phyloP scores from a whole-genome alignment of 2,113 vertebrate species.

The Sander vitreus region DNA sequence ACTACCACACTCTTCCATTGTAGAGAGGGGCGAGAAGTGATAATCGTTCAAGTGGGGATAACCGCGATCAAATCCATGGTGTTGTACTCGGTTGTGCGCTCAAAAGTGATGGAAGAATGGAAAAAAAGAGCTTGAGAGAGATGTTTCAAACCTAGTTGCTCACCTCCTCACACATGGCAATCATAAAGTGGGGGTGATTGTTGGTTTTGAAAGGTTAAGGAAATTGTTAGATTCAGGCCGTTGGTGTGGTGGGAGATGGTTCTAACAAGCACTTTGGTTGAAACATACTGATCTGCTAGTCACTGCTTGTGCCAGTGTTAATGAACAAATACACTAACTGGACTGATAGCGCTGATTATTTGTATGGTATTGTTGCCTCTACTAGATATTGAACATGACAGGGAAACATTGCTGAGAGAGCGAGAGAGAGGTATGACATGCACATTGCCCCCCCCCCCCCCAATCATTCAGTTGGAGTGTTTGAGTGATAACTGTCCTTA shows the following conservation, averaged over 20 bases:
- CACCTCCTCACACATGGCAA: background rate
- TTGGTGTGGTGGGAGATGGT: background rate
- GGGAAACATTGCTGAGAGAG: background rate
- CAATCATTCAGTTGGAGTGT: constrained; percentile 39
- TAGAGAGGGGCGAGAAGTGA: background rate
- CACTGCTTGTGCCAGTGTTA: background rate
- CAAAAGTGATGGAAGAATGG: background rate
- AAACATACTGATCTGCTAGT: too few relatives aligned
- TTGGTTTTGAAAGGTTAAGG: background rate
- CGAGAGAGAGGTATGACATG: background rate
- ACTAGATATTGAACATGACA: background rate
- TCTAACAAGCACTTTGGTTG: background rate
- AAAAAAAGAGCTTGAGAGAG: background rate
- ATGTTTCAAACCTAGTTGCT: background rate
- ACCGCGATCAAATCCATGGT: background rate
- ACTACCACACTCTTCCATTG: background rate
- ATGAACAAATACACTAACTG: background rate
- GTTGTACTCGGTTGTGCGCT: background rate
- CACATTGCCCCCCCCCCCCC: background rate
- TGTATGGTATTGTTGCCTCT: background rate
- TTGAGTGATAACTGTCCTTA: constrained; percentile 42
- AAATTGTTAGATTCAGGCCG: background rate
- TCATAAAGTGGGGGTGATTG: background rate
- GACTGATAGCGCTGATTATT: background rate
- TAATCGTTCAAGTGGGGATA: background rate